These are phyloP conservation scores for Crematogaster levior DNA, from an alignment of 2,888 invertebrate species.

Conservation along the genomic window DNA sequence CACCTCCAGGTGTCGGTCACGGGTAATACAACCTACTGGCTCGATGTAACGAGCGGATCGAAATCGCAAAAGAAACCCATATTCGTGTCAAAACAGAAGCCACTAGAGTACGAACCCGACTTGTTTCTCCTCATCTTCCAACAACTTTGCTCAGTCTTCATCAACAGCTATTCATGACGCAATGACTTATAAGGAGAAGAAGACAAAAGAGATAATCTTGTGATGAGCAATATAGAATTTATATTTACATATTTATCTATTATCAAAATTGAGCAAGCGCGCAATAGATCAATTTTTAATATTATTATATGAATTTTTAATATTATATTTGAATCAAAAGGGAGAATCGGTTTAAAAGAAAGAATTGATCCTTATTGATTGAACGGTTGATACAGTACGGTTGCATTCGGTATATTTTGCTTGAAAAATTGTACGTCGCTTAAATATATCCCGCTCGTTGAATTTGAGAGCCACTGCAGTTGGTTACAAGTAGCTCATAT, in stretches of 20 bases:
- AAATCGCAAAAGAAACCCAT: constrained; percentile 81
- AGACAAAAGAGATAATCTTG: background rate
- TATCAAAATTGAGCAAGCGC: background rate
- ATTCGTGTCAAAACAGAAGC: constrained; percentile 83
- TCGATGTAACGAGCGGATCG: constrained; percentile 82
- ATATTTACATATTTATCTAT: background rate
- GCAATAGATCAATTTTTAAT: background rate
- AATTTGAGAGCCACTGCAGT: constrained; percentile 71
- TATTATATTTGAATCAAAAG: background rate
- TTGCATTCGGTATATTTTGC: background rate
- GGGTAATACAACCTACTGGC: constrained; percentile 80
- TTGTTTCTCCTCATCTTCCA: constrained; percentile 47
- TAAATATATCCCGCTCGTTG: background rate
- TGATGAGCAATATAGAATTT: background rate
- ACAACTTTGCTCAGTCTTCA: constrained; percentile 35
- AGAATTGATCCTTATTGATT: background rate
- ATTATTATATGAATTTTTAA: background rate
- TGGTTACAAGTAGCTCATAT: constrained; percentile 67
- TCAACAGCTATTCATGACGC: background rate
- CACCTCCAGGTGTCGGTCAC: constrained; percentile 83
- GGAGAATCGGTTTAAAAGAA: background rate
- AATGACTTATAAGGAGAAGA: background rate
- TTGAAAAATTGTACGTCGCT: background rate
- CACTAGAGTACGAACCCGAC: constrained; percentile 54
- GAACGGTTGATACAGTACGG: background rate